Conservation (phyloP, 2,113 vertebrate genomes). For the Desmodus rotundus region DNA sequence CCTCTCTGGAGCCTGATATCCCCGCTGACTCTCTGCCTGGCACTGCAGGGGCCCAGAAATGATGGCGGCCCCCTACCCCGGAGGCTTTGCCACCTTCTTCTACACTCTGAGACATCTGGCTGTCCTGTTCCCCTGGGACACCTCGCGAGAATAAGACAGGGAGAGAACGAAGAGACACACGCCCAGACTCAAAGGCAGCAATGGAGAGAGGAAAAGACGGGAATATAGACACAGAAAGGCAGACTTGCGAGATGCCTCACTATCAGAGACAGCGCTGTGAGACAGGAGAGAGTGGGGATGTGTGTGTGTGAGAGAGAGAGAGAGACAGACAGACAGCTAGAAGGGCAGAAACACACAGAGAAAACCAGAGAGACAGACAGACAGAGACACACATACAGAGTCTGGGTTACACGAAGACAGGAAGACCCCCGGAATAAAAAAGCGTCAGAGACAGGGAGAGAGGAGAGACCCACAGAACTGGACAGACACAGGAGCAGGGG, state of each 20-base stretch:
- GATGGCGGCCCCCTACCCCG: background rate
- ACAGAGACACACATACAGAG: background rate
- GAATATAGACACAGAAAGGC: background rate
- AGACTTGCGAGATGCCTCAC: background rate
- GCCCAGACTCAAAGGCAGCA: background rate
- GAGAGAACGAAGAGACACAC: background rate
- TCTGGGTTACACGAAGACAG: background rate
- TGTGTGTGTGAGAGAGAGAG: background rate
- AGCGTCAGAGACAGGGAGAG: background rate
- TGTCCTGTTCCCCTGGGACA: background rate
- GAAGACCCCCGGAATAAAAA: background rate
- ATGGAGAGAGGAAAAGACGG: background rate
- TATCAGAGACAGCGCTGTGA: background rate
- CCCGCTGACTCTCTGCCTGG: background rate
- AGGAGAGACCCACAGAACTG: background rate
- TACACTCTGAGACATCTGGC: background rate
- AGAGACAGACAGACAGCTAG: background rate
- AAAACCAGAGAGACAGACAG: background rate
- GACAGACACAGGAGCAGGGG: rapidly evolving
- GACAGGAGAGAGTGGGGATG: background rate
- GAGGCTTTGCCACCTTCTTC: background rate
- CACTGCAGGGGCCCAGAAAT: background rate
- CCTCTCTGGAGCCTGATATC: background rate
- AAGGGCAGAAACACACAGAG: background rate
- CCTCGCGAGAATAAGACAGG: background rate